A percentile compares a stretch with the other conserved stretches of the same genome.
Conservation (phyloP, 2,888 invertebrate genomes). For the Sphecodes monilicornis region DNA sequence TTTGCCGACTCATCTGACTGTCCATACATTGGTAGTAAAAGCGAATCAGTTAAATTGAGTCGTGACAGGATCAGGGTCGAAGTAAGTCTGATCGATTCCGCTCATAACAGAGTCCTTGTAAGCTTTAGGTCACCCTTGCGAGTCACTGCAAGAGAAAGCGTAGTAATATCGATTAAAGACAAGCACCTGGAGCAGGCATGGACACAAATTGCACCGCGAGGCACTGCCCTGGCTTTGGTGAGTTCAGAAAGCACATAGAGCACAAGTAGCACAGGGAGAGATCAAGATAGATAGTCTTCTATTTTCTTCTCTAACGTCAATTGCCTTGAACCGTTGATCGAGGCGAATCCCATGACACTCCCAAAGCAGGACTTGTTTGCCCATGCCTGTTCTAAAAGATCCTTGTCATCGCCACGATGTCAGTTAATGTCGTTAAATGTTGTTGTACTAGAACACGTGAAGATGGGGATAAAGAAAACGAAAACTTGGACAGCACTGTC, state of each 20-base stretch:
- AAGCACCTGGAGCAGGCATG: neutral
- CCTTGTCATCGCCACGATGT: neutral
- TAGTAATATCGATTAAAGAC: neutral
- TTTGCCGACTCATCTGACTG: neutral
- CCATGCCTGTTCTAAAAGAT: neutral
- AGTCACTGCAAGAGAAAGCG: neutral
- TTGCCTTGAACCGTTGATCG: neutral
- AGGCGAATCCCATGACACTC: neutral
- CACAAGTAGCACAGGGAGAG: neutral
- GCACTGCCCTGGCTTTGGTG: too few relatives aligned
- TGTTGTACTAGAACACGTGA: neutral
- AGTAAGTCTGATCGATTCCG: neutral
- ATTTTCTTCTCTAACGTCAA: neutral
- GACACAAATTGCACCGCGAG: neutral
- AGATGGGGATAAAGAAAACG: neutral
- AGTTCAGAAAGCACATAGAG: too few relatives aligned
- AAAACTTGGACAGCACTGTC: conserved; percentile 7
- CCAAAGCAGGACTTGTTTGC: neutral
- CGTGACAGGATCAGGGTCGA: neutral
- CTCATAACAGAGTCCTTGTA: neutral
- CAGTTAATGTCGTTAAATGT: neutral
- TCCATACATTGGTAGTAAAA: neutral
- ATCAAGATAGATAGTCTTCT: neutral
- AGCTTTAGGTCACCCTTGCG: neutral
- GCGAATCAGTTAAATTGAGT: neutral